A percentile compares a stretch with the other conserved stretches of the same genome.
phyloP scores from a whole-genome alignment of 2,797 vertebrate genomes.

The Morelia viridis region DNA sequence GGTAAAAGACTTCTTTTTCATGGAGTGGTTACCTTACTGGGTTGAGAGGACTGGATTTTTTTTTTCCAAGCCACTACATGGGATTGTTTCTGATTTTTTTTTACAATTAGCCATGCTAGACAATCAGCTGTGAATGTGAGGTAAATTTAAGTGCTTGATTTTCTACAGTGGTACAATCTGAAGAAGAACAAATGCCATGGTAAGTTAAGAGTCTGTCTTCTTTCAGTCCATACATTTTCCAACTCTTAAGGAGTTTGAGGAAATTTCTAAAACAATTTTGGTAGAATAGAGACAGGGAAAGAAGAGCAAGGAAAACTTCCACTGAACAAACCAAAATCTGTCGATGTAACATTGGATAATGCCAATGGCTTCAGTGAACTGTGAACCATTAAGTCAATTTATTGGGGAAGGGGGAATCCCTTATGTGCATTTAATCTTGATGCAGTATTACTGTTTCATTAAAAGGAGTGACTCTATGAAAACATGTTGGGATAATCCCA shows the following conservation, averaged over 20 bases:
- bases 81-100: background rate
- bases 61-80: background rate
- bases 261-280: background rate
- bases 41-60: background rate
- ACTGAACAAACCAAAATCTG: background rate
- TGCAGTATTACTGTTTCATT: background rate
- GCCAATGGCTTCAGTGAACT: background rate
- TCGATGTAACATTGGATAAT: background rate
- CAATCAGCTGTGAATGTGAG: background rate
- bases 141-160: background rate
- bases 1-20: background rate
- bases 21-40: background rate
- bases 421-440: background rate
- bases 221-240: background rate
- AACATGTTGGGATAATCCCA: background rate
- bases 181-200: background rate
- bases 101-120: background rate
- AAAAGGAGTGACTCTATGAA: background rate
- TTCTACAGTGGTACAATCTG: background rate
- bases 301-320: background rate
- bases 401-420: background rate
- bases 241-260: background rate
- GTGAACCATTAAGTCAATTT: background rate
- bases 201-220: background rate
- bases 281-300: background rate